A percentile compares a stretch with the other conserved stretches of the same genome.
phyloP scores from a whole-genome alignment of 92 coral and sea anemone species.

The Bergia puertoricense region DNA sequence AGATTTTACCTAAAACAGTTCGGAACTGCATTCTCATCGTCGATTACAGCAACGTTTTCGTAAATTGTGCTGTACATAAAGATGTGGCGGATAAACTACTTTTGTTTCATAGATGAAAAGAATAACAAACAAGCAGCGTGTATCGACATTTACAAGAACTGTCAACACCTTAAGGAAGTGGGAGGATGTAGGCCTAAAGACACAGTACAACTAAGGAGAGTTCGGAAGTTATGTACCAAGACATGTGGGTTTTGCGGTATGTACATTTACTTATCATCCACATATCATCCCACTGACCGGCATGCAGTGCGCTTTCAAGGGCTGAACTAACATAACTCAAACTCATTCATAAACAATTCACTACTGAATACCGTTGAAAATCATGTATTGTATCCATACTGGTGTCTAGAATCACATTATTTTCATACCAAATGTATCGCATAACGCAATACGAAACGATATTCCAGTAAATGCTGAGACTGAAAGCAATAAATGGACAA shows the following conservation, averaged over 20 bases:
- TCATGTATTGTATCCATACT: too few relatives aligned
- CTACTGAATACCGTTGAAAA: too few relatives aligned
- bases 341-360: too few relatives aligned
- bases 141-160: slow-evolving; percentile 3
- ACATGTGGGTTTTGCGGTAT: slow-evolving; percentile 21
- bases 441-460: too few relatives aligned
- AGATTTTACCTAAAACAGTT: too few relatives aligned
- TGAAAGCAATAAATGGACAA: too few relatives aligned
- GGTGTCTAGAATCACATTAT: too few relatives aligned
- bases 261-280: not conserved
- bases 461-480: too few relatives aligned
- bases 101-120: slow-evolving; percentile 6
- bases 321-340: too few relatives aligned
- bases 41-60: not conserved
- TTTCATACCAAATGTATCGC: too few relatives aligned
- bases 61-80: not conserved
- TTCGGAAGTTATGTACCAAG: not conserved
- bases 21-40: not conserved
- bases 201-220: not conserved
- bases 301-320: too few relatives aligned
- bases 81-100: not conserved
- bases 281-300: not conserved
- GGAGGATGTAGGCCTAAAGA: not conserved
- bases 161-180: not conserved
- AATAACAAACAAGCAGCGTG: not conserved